Evolutionary conservation across 2,888 invertebrate genomes (phyloP), one percentile per base, ranked within the genome.

Genomic region (Archaeoteleia sp.): DNA sequence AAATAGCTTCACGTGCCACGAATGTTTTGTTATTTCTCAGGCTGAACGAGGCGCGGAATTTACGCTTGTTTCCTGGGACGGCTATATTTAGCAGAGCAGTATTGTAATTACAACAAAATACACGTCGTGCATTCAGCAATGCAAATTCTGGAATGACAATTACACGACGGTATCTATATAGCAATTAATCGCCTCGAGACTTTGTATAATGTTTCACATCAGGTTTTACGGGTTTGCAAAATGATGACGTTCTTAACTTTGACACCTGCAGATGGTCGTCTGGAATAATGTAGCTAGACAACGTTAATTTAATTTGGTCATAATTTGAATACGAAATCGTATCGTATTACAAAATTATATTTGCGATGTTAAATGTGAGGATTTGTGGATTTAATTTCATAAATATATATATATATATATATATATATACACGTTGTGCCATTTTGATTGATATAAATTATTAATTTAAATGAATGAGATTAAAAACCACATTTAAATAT

Each of bases 51-150:
- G 15, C 39, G 23, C 27, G 23, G 25, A 40, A 48, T 40, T 23
- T 30, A 48, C 40, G 34, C 48, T 30, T 20, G 13, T 20, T 58
- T 48, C 29, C 14, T 34, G 9, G 9, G 20, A 20, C 14, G 46
- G 13, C 43, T 48, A 48, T 48, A 40, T 46, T 48, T 34, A 48
- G 48, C 40, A 12, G 12, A 34, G 10, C 14, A 29, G 45, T 46
- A 13, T 34, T 62, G 53, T 48, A 53, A 54, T 62, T 54, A 40
- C 42, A 53, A 40, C 27, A 30, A 46, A 48, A 27, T 46, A 48
- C 29, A 37, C 30, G 29, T 34, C 45, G 45, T 15, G 32, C 37
- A 17, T 25, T 35, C 25, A 10, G 20, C 17, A 23, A 42, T 42
- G 40, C 17, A 25, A 60, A 54, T 15, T 34, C n/a, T 20, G 29